Evolutionary conservation across 2,888 invertebrate species (phyloP).

Genomic region (Tenthredo notha): DNA sequence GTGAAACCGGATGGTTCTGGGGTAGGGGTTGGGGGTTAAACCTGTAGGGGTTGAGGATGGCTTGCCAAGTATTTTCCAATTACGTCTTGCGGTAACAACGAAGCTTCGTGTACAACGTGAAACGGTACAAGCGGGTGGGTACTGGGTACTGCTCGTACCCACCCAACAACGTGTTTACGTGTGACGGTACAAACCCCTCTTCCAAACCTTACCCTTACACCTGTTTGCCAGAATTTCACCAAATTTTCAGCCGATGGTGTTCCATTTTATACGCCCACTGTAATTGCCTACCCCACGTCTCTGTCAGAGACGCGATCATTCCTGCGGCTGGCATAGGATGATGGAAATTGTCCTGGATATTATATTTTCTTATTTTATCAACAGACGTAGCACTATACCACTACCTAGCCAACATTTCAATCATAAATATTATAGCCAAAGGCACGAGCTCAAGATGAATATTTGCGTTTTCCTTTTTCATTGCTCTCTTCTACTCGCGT

Average conservation of each 20-base stretch:
- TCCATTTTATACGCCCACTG: not conserved
- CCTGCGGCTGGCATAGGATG: slow-evolving; percentile 30
- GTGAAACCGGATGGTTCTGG: not conserved
- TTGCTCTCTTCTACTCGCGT: not conserved
- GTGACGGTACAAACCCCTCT: slow-evolving; percentile 7
- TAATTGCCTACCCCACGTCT: slow-evolving; percentile 29
- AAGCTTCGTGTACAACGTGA: not conserved
- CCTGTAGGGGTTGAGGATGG: slow-evolving; percentile 53
- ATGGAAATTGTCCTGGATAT: slow-evolving; percentile 10
- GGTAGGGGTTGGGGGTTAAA: slow-evolving; percentile 14
- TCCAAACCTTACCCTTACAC: slow-evolving; percentile 2
- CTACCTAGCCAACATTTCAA: not conserved
- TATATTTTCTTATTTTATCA: not conserved
- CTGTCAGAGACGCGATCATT: slow-evolving; percentile 30
- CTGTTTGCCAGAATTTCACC: slow-evolving; percentile 24
- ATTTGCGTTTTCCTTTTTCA: not conserved
- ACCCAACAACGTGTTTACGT: not conserved
- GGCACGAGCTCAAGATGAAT: not conserved
- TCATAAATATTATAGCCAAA: not conserved
- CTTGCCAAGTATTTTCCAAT: slow-evolving; percentile 76
- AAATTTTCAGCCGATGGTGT: slow-evolving; percentile 10
- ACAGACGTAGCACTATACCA: not conserved
- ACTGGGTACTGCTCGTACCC: not conserved
- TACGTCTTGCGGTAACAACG: slow-evolving; percentile 75
- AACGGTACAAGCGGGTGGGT: slow-evolving; percentile 4